Percentiles rank a stretch among this genome's conserved stretches.
Conservation (phyloP, 64 coral and sea anemone species). For the Dendrophyllia cribrosa region DNA sequence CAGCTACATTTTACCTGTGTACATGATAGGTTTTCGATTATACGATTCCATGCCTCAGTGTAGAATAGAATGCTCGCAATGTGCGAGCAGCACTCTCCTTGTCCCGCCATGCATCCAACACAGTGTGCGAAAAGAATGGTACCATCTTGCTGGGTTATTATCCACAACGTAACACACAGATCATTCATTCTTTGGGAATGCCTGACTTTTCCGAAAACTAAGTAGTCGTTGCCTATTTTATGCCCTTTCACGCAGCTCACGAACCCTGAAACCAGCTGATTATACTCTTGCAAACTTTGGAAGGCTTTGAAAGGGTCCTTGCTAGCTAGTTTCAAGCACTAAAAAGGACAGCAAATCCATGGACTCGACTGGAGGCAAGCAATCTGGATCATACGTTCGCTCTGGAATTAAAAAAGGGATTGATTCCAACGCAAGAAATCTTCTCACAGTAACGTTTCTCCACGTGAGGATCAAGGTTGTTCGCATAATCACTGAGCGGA, state of each 20-base stretch:
- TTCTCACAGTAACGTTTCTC: conserved; percentile 60
- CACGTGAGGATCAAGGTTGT: conserved; percentile 43
- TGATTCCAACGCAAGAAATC: conserved; percentile 57
- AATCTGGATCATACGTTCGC: conserved; percentile 35
- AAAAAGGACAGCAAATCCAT: conserved; percentile 41
- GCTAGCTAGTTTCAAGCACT: conserved; percentile 9
- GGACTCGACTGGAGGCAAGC: conserved; percentile 56
- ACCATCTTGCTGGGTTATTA: conserved; percentile 19
- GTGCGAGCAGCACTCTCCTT: conserved; percentile 50
- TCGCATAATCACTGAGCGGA: conserved; percentile 23
- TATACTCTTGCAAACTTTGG: conserved; percentile 28
- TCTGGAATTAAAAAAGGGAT: conserved; percentile 33
- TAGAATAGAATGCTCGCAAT: conserved; percentile 35
- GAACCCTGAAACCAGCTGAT: conserved; percentile 48
- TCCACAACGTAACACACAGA: not conserved
- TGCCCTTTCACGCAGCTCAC: conserved; percentile 12
- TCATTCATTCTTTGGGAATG: conserved; percentile 40
- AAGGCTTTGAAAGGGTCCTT: conserved; percentile 56
- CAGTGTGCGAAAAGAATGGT: conserved; percentile 22
- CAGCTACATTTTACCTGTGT: conserved; percentile 31
- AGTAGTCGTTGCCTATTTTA: conserved; percentile 20
- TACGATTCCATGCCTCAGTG: conserved; percentile 33
- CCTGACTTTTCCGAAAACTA: conserved; percentile 1
- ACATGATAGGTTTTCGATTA: conserved; percentile 25
- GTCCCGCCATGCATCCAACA: conserved; percentile 35